Base-by-base conservation (phyloP, 37 sponge, comb jelly and placozoan genomes). In the Hormiphora californensis region DNA sequence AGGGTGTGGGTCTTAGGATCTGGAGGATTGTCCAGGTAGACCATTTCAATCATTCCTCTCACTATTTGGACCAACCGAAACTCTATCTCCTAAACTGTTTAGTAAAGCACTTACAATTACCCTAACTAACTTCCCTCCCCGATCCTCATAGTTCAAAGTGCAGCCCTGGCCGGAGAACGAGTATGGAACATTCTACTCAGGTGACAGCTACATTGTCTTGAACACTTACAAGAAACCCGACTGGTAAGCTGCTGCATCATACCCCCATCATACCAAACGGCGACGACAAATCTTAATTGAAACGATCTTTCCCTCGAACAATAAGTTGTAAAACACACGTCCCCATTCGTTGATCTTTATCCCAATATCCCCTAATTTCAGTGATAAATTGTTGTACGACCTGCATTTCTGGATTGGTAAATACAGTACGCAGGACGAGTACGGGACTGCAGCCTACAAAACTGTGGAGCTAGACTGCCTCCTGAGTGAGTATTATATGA, bases 1-100 rank as follows among this genome's bases (percentile, higher is more conserved):
- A 89, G 63, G 61, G 55, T 0, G 93, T 94, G 1, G 94, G 94
- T 0, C 34, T 97, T 32, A 90, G 93, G 88, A 90, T 97, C 54
- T 97, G 98, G 98, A 69, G 98, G 17, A 94, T 97, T 67, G 94
- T 92, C 63, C 94, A 97, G 90, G 94, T 73, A n/a, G n/a, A n/a
- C n/a, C n/a, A n/a, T n/a, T n/a, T n/a, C n/a, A n/a, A n/a, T n/a
- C n/a, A n/a, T n/a, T n/a, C n/a, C n/a, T n/a, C n/a, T n/a, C n/a
- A n/a, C n/a, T n/a, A n/a, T n/a, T n/a, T n/a, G n/a, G n/a, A n/a
- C n/a, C n/a, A n/a, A n/a, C n/a, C n/a, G n/a, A n/a, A n/a, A n/a
- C n/a, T n/a, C n/a, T n/a, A n/a, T n/a, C n/a, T n/a, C n/a, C n/a
- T n/a, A n/a, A n/a, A n/a, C n/a, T n/a, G n/a, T n/a, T n/a, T n/a